A percentile compares a stretch with the other conserved stretches of the same genome.
Evolutionary conservation across 2,113 vertebrate species (phyloP).

Genomic region (Corvus cornix): DNA sequence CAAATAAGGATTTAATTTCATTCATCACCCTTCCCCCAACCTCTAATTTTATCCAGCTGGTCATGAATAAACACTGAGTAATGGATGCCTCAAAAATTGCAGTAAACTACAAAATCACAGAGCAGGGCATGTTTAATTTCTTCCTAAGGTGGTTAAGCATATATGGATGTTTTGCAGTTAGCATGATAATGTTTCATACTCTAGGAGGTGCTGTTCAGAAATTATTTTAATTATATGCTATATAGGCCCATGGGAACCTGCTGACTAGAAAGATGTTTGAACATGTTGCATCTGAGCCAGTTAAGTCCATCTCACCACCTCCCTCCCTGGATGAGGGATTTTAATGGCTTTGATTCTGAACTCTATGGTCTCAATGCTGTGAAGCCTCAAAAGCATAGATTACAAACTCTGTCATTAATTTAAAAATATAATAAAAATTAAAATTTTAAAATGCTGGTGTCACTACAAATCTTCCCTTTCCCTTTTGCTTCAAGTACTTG

Average conservation of each 20-base stretch:
- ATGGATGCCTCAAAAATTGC: background rate
- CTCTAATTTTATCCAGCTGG: background rate
- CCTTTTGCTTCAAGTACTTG: background rate
- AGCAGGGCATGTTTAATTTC: background rate
- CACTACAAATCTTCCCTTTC: background rate
- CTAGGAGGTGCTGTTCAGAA: background rate
- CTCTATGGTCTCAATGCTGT: fast-evolving
- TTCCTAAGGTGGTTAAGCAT: background rate
- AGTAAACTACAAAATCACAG: background rate
- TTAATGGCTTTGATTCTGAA: background rate
- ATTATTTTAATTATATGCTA: background rate
- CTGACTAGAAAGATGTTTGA: background rate
- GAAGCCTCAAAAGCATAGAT: background rate
- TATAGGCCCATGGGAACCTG: background rate
- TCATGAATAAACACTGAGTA: background rate
- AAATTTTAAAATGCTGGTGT: background rate
- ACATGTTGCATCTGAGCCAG: background rate
- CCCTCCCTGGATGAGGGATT: background rate
- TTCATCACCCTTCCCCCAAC: background rate
- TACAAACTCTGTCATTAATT: background rate
- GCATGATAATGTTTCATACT: background rate
- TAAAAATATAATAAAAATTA: fast-evolving
- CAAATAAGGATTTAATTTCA: background rate
- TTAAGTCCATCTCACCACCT: background rate
- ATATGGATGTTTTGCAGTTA: background rate